Evolutionary conservation across 2,113 vertebrate species (phyloP), one percentile per base, ranked within the genome.

Genomic region (Rutilus rutilus): DNA sequence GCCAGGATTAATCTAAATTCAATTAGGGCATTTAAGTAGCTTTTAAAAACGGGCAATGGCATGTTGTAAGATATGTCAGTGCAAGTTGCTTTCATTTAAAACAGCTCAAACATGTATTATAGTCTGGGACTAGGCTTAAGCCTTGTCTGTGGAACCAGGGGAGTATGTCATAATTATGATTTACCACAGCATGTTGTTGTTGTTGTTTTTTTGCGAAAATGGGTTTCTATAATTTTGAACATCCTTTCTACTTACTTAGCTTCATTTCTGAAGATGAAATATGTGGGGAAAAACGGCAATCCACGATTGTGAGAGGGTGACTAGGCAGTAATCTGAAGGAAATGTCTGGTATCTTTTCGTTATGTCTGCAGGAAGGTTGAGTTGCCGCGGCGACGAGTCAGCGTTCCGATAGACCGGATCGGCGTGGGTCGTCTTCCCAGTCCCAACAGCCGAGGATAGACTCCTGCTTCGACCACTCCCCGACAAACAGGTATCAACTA

Each of bases 341-440:
- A 36, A 8, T 54, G 14, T 6, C 39, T 54, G 42, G 8, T 25
- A 39, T 59, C 21, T 57, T 73, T 50, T 27, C 36, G 25, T 65
- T 25, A 57, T 77, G 9, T 80, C 0, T 85, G 36, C 88, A 98
- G 97, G 86, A 98, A 97, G 90, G 93, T 91, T 1, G 94, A 96
- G 86, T 89, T 93, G 84, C 94, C 96, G 0, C 95, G 96, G 81
- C 95, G 94, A 54, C 90, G 95, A 45, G 92, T 95, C 75, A 96
- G 94, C 2, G 90, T 94, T 10, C 97, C 97, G 1, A 90, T 99
- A 0, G 97, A 98, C 92, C 90, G 97, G 75, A 97, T 99, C 7
- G 97, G 97, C 33, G 92, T 92, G 85, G 95, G 93, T 33, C 95
- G 90, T 27, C 93, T 97, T 0, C 90, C 96, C 39, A 96, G 84